phyloP scores from a whole-genome alignment of 2,888 invertebrate species.

The Plebejus melissa region DNA sequence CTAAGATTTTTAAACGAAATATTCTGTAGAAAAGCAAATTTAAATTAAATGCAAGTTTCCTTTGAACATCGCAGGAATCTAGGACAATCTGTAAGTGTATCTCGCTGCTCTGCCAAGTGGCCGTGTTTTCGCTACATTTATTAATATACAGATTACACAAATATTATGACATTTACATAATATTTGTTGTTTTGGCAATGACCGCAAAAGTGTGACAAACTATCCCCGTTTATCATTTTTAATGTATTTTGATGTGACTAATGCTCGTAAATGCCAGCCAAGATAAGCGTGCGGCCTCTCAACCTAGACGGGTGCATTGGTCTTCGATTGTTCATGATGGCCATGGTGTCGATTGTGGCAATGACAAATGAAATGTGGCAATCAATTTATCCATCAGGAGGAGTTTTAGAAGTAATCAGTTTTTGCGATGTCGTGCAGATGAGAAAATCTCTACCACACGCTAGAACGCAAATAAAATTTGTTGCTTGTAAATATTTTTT shows the following conservation, averaged over 20 bases:
- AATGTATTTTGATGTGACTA: neutral
- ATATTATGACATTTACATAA: slow-evolving; percentile 11
- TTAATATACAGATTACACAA: neutral
- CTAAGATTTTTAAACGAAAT: neutral
- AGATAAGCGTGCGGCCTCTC: neutral
- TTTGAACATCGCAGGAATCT: neutral
- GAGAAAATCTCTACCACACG: no score
- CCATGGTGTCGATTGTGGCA: no score
- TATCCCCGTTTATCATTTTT: neutral
- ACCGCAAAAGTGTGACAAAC: neutral
- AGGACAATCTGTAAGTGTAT: neutral
- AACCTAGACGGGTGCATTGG: neutral
- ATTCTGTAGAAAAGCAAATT: neutral
- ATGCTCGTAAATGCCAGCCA: neutral
- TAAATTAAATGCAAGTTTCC: neutral
- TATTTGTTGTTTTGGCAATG: slow-evolving; percentile 18
- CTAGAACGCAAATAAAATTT: neutral
- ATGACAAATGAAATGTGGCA: no score
- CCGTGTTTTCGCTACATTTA: neutral
- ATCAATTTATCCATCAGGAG: neutral
- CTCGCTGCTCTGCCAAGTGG: neutral
- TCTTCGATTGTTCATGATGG: neutral
- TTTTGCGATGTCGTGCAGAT: no score
- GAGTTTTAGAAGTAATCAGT: neutral
- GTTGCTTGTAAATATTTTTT: neutral